Conservation (phyloP, 2,797 vertebrate species). For the Gephyroberyx darwinii region DNA sequence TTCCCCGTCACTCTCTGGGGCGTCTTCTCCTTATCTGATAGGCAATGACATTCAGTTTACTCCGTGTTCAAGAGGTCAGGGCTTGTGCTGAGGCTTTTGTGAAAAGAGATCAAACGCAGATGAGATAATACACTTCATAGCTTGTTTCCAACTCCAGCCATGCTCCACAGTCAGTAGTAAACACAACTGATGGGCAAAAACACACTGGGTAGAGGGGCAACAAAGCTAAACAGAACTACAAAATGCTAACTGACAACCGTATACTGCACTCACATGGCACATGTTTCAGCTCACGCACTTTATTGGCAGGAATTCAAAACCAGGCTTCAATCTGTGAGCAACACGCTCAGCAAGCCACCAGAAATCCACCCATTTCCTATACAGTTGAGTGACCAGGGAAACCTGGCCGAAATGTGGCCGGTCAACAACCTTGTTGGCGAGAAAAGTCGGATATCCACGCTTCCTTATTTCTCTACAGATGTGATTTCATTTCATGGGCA, state of each 20-base stretch:
- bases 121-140: slow-evolving; percentile 2
- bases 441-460: too few species aligned
- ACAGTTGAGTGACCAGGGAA: too few species aligned
- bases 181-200: slow-evolving; percentile 1
- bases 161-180: slow-evolving; percentile 9
- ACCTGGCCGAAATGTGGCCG: too few species aligned
- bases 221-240: not conserved
- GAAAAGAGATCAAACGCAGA: slow-evolving; percentile 1
- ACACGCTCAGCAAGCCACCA: too few species aligned
- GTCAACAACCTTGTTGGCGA: too few species aligned
- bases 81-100: not conserved
- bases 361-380: too few species aligned
- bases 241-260: not conserved
- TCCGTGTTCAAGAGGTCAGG: slow-evolving; percentile 9
- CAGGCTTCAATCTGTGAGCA: too few species aligned
- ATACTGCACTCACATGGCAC: not conserved
- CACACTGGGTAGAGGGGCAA: not conserved
- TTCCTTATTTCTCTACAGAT: too few species aligned
- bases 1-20: not conserved
- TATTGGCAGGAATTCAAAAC: not conserved
- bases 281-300: slow-evolving; percentile 11
- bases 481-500: too few species aligned
- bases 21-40: slow-evolving; percentile 11
- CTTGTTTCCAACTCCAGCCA: not conserved
- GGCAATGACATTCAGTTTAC: not conserved